Evolutionary conservation across 2,797 vertebrate genomes (phyloP), one percentile per base, ranked within the genome.

Genomic region (Oreonectes daqikongensis): DNA sequence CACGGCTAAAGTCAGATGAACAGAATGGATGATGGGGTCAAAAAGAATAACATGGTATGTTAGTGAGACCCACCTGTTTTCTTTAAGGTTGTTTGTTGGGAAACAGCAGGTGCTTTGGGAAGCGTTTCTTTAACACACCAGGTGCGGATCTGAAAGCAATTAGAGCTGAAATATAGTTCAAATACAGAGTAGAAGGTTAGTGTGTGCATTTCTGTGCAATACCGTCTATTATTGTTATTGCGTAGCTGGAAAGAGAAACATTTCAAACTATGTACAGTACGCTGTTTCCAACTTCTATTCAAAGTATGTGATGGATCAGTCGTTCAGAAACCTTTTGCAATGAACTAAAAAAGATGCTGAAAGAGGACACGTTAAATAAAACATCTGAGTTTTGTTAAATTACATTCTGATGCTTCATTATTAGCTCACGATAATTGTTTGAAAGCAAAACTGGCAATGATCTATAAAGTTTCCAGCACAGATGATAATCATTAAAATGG

Each of bases 121-220:
- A 78, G 72, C 81, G 79, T 79, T 84, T 81, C 85, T 90, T 81
- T 90, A 84, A 91, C 81, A 75, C 35, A 11, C 69, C 80, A 61
- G 79, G 83, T 84, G 80, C 63, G 74, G 69, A 68, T 72, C 68
- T 55, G 50, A 55, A 79, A 79, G 67, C 72, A 64, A 84, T 84
- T 82, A 78, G 17, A 44, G 42, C 75, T 83, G 76, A 83, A 78
- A 46, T 24, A 79, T 7, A 32, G 59, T n/a, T 61, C 55, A 59
- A 28, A 26, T 57, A 11, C 24, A 28, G 12, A 55, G 82, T 40
- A 14, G 17, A 80, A 72, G 83, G 73, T 72, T 64, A 44, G 35
- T 4, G 57, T 8, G 2, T 60, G 57, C 57, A n/a, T 32, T 18
- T 26, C 28, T 32, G 28, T 10, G 4, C 53, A 24, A 55, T 32